Base-by-base conservation (phyloP, 2,797 vertebrate genomes). In the Sebastes minor region DNA sequence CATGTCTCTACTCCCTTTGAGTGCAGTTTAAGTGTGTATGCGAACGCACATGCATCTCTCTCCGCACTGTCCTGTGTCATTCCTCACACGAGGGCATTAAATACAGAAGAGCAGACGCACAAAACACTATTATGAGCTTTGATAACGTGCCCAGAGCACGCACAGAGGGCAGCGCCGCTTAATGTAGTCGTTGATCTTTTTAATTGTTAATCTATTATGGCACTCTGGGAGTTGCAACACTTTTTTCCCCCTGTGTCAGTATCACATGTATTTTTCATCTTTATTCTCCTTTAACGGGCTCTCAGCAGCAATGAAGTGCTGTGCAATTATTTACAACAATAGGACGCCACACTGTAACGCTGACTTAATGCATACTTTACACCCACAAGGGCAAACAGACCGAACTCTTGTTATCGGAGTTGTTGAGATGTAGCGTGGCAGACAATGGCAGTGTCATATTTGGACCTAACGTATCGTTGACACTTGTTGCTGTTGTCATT, bases 161-260 rank as follows among this genome's bases (percentile, higher is more conserved):
- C 67, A 59, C 82, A 72, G 56, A 87, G 84, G 86, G 80, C 86
- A 87, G 81, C 74, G 4, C 2, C 11, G 55, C 86, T 80, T 87
- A 85, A 87, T 89, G 83, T 81, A 90, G 85, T 69, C 88, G 89
- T 91, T 93, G 88, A 91, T 92, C 85, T 90, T 86, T 91, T 90
- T 92, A 91, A 91, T 92, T 92, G 89, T 92, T 92, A 88, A 91
- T 92, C 90, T 84, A 82, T 89, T 86, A 80, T 64, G 75, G 53
- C n/a, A 80, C 88, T 86, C 73, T 71, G 88, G 80, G 89, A 89
- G 79, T 76, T 76, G 69, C 81, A 78, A 20, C 69, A 69, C 62
- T 86, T 88, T 42, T 42, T 80, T 82, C 69, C 8, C 52, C 78
- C 65, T 57, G 28, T 84, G 87, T 88, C 73, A 56, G 74, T 85